Conservation (phyloP, 2,888 invertebrate species). For the Apomyelois bistriatella region DNA sequence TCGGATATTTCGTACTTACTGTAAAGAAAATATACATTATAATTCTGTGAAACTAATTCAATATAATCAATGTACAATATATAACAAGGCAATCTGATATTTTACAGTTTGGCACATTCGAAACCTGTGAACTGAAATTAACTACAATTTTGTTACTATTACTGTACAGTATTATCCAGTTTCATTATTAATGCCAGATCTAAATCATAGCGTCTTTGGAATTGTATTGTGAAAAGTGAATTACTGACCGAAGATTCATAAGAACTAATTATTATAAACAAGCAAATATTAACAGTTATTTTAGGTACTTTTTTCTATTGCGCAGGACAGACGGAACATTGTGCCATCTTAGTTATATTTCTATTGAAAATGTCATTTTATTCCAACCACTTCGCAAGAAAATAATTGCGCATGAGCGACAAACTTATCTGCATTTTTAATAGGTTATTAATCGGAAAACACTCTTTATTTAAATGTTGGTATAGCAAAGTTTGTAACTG, state of each 20-base stretch:
- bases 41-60: conserved; percentile 19
- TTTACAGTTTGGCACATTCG: conserved; percentile 64
- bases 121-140: conserved; percentile 29
- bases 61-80: conserved; percentile 33
- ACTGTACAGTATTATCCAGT: neutral
- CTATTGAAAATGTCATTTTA: too few relatives aligned
- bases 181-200: conserved; percentile 32
- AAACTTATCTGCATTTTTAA: neutral
- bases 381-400: too few relatives aligned
- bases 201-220: conserved; percentile 47
- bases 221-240: conserved; percentile 36
- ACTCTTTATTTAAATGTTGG: neutral
- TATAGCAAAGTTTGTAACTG: conserved; percentile 2
- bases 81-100: conserved; percentile 38
- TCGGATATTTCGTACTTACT: conserved; percentile 6
- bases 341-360: too few relatives aligned
- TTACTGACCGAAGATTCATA: conserved; percentile 53
- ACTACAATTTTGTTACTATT: conserved; percentile 11
- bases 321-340: too few relatives aligned
- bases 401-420: neutral
- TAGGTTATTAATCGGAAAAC: neutral
- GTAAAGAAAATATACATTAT: conserved; percentile 13
- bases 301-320: too few relatives aligned
- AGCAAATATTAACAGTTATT: too few relatives aligned
- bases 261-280: neutral